Percentiles rank a stretch among this genome's conserved stretches.
These are phyloP conservation scores for Dromaius novaehollandiae DNA, from an alignment of 2,113 vertebrate genomes.

Conservation along the genomic window DNA sequence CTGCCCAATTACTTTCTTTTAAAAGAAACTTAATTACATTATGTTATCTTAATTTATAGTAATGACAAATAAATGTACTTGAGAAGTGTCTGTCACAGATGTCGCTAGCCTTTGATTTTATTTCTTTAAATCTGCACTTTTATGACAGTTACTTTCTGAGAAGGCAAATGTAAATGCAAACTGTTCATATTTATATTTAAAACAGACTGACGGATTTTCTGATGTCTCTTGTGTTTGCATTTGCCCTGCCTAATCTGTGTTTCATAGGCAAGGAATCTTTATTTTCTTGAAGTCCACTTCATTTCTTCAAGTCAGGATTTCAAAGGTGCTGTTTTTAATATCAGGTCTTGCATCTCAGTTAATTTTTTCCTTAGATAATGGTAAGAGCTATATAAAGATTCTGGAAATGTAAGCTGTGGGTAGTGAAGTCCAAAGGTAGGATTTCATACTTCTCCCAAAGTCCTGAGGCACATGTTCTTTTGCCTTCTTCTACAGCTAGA, in stretches of 20 bases:
- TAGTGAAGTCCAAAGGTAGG: not conserved
- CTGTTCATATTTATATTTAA: not conserved
- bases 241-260: not conserved
- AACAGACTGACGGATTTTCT: not conserved
- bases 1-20: not conserved
- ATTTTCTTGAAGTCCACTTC: not conserved
- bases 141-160: not conserved
- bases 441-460: not conserved
- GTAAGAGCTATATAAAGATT: not conserved
- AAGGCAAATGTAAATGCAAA: not conserved
- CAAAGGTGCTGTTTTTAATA: not conserved
- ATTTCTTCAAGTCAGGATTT: not conserved
- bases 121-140: not conserved
- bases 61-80: not conserved
- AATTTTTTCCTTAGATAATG: not conserved
- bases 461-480: not conserved
- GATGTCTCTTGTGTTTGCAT: not conserved
- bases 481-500: not conserved
- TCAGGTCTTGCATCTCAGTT: not conserved
- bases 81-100: not conserved
- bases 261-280: not conserved
- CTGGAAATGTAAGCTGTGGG: not conserved
- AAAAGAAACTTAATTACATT: not conserved
- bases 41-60: not conserved
- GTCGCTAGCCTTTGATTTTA: not conserved